Conservation (phyloP, 2,113 vertebrate genomes). For the Corapipo altera region DNA sequence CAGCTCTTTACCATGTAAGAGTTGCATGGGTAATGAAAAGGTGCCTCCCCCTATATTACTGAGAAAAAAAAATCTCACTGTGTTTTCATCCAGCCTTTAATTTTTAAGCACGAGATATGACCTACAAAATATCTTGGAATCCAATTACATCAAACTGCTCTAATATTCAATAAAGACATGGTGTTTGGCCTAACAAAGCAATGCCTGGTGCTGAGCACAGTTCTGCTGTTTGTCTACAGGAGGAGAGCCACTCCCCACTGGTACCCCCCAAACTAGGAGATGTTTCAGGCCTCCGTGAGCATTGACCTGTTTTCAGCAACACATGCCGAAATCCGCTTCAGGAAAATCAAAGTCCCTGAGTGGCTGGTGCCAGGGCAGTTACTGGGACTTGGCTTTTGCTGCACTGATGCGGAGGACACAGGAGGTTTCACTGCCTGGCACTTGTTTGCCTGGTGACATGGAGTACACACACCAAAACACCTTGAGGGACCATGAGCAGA, state of each 20-base stretch:
- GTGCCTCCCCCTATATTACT: background rate
- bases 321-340: background rate
- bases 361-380: background rate
- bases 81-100: background rate
- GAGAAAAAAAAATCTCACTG: background rate
- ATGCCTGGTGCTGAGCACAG: background rate
- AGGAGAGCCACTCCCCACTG: background rate
- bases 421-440: background rate
- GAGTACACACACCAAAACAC: background rate
- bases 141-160: background rate
- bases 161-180: background rate
- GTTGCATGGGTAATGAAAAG: background rate
- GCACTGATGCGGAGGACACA: too few relatives aligned
- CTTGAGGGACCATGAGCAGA: background rate
- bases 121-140: background rate
- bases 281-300: background rate
- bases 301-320: background rate
- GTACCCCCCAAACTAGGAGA: background rate
- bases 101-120: background rate
- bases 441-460: rapidly evolving
- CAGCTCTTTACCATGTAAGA: background rate
- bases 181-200: background rate
- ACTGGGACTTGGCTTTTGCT: background rate
- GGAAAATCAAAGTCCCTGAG: background rate
- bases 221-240: too few relatives aligned